These are phyloP conservation scores for Ectemnius continuus DNA, from an alignment of 2,888 invertebrate species.

Conservation along the genomic window DNA sequence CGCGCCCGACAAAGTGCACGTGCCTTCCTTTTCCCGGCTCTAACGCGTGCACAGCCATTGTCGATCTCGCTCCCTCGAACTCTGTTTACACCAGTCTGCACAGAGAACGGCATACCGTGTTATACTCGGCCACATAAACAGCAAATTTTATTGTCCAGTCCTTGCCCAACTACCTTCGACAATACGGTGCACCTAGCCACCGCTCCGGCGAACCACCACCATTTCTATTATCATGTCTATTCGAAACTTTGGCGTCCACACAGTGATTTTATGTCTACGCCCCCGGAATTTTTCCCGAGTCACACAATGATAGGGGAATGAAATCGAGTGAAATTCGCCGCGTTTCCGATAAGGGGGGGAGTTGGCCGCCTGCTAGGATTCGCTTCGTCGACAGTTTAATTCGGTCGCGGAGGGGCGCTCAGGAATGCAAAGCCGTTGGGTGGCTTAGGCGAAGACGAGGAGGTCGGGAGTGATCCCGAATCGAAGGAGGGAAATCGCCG, in stretches of 20 bases:
- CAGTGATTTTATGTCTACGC: too few species aligned
- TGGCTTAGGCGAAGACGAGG: conserved; percentile 2
- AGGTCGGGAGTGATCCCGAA: not conserved
- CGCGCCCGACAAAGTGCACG: conserved; percentile 19
- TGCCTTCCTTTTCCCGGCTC: conserved; percentile 21
- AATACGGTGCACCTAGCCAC: too few species aligned
- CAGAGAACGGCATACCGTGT: too few species aligned
- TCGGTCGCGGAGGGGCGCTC: not conserved
- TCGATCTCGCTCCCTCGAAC: conserved; percentile 12
- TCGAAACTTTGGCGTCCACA: too few species aligned
- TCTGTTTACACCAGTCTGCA: conserved; percentile 12
- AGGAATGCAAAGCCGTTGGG: conserved; percentile 26
- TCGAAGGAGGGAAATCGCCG: conserved; percentile 14
- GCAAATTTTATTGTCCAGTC: not conserved
- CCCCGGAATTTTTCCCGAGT: too few species aligned
- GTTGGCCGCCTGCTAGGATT: too few species aligned
- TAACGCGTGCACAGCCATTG: not conserved
- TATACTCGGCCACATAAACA: too few species aligned
- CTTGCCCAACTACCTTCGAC: not conserved
- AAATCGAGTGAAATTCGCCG: conserved; percentile 9
- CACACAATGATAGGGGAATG: not conserved
- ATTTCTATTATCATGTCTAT: too few species aligned
- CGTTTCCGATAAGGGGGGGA: too few species aligned
- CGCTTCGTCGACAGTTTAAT: too few species aligned
- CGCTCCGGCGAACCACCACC: too few species aligned